phyloP scores from a whole-genome alignment of 2,888 invertebrate species.

The Gymnocheta viridis region DNA sequence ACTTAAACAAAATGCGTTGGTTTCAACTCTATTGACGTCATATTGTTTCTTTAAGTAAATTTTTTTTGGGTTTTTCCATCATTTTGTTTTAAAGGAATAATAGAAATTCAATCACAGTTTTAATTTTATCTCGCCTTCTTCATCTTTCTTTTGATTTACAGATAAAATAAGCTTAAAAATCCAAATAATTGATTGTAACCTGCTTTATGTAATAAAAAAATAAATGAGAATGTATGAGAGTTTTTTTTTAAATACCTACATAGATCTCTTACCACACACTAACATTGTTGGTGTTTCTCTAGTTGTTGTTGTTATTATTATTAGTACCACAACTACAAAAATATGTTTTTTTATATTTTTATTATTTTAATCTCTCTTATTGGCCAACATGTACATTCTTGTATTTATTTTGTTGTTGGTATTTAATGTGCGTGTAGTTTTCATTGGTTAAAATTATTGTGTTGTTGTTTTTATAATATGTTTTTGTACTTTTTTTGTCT shows the following conservation, averaged over 20 bases:
- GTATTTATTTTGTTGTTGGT: slow-evolving; percentile 68
- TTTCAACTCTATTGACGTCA: slow-evolving; percentile 1
- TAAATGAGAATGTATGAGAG: slow-evolving; percentile 16
- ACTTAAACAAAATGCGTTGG: background rate
- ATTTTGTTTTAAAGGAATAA: background rate
- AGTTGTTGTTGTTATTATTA: slow-evolving; percentile 17
- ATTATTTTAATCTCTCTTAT: slow-evolving; percentile 68
- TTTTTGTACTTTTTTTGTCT: slow-evolving; percentile 30
- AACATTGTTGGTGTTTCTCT: slow-evolving; percentile 27
- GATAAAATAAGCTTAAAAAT: slow-evolving; percentile 14
- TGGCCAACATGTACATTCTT: slow-evolving; percentile 65
- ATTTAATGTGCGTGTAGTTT: slow-evolving; percentile 70
- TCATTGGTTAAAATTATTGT: slow-evolving; percentile 67
- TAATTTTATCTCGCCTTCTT: slow-evolving; percentile 24
- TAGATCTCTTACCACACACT: slow-evolving; percentile 50
- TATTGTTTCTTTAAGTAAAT: background rate
- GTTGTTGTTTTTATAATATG: slow-evolving; percentile 42
- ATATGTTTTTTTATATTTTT: slow-evolving; percentile 59
- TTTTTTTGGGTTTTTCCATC: background rate
- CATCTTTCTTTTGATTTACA: slow-evolving; percentile 15
- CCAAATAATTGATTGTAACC: slow-evolving; percentile 59
- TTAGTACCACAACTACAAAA: slow-evolving; percentile 43
- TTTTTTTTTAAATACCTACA: slow-evolving; percentile 11
- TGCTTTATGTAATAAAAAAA: slow-evolving; percentile 58
- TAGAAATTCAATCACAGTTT: slow-evolving; percentile 18